A percentile compares a stretch with the other conserved stretches of the same genome.
phyloP scores from a whole-genome alignment of 2,888 invertebrate species.

The Temnothorax ravouxi region DNA sequence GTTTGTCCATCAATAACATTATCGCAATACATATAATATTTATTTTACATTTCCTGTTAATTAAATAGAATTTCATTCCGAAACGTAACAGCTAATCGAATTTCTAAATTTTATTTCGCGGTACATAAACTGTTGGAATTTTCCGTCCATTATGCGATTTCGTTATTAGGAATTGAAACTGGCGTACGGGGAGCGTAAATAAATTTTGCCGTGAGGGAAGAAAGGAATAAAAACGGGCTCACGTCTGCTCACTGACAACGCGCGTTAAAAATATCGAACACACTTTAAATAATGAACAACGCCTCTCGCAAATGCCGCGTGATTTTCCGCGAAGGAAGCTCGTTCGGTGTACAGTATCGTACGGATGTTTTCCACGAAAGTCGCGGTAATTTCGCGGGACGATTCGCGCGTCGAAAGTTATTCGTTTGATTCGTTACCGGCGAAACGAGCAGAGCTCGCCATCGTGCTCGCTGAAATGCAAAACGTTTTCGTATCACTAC shows the following conservation, averaged over 20 bases:
- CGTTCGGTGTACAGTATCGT: constrained; percentile 45
- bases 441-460: constrained; percentile 72
- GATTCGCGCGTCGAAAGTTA: constrained; percentile 76
- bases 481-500: constrained; percentile 81
- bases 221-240: constrained; percentile 36
- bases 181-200: constrained; percentile 46
- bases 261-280: constrained; percentile 53
- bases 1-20: constrained; percentile 21
- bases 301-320: constrained; percentile 44
- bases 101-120: constrained; percentile 39
- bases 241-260: constrained; percentile 47
- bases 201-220: constrained; percentile 50
- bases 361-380: constrained; percentile 67
- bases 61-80: constrained; percentile 12
- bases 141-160: constrained; percentile 38
- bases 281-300: constrained; percentile 56
- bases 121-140: constrained; percentile 25
- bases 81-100: constrained; percentile 20
- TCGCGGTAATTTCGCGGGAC: constrained; percentile 73
- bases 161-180: constrained; percentile 49
- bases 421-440: constrained; percentile 77
- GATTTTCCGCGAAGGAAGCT: constrained; percentile 53
- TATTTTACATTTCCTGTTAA: background rate
- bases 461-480: constrained; percentile 79
- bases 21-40: background rate